phyloP scores from a whole-genome alignment of 2,888 invertebrate genomes.

The Nomada goodeniana region DNA sequence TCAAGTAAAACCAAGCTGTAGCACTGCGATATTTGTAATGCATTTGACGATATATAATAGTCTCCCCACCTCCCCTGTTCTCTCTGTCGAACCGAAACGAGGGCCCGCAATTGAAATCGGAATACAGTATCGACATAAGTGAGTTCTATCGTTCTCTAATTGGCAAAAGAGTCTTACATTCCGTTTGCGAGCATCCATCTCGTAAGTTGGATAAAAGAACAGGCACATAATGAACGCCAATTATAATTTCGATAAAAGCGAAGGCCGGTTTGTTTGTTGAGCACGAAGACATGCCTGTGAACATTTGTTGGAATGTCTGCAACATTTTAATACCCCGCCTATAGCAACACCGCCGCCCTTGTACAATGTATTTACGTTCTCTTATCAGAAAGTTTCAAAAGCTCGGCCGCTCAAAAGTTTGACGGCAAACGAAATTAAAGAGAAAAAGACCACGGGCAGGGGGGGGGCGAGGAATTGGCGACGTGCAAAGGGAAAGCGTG shows the following conservation, averaged over 20 bases:
- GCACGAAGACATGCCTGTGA: background rate
- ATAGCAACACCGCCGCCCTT: constrained; percentile 28
- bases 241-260: background rate
- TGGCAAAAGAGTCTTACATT: background rate
- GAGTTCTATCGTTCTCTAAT: background rate
- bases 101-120: no score
- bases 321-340: constrained; percentile 24
- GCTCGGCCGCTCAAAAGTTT: constrained; percentile 70
- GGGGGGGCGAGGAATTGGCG: constrained; percentile 45
- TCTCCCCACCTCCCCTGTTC: no score
- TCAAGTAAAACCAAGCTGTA: no score
- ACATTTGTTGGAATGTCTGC: constrained; percentile 11
- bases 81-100: no score
- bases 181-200: background rate
- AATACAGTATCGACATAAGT: no score
- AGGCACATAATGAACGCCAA: background rate
- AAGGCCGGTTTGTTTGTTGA: background rate
- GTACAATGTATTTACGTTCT: constrained; percentile 55
- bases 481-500: constrained; percentile 55
- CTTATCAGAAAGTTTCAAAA: constrained; percentile 61
- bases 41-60: no score
- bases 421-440: constrained; percentile 72
- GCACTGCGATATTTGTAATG: no score
- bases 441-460: constrained; percentile 41
- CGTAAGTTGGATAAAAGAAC: no score